Base-by-base conservation (phyloP, 2,113 vertebrate species). In the Istiophorus platypterus region DNA sequence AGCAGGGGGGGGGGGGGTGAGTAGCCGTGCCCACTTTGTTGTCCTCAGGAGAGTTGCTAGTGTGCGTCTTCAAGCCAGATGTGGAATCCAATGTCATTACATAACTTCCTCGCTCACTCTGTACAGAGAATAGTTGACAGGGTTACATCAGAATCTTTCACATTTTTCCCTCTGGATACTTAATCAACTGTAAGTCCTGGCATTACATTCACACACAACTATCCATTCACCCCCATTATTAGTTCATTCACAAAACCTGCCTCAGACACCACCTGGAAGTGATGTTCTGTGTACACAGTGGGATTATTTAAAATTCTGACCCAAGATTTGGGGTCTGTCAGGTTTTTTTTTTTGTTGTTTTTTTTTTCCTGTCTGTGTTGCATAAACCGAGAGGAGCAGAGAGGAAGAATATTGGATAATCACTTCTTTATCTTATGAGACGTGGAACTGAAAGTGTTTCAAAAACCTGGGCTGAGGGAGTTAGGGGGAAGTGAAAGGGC, bases 11-110 rank as follows among this genome's bases (percentile, higher is more conserved):
- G 49, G 61, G 24, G 12, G 54, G 78, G 62, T 83, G n/a, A n/a
- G 73, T 72, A 79, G 82, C 34, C 62, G 42, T 93, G 89, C 86
- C 88, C 84, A 49, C 68, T 87, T 87, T 86, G 87, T 89, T 88
- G 34, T 77, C 63, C 86, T 64, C 68, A 8, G 47, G 89, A 82
- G 83, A 75, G 51, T 88, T 74, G 31, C 27, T 42, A 49, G 78
- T 67, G 39, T 59, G 70, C 45, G 47, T 92, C 84, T 80, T 89
- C 75, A 41, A 78, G 84, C 92, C 92, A 94, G 89, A 93, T 93
- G 93, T 93, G 92, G 72, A 88, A 87, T 92, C 89, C 87, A 65
- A 20, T 66, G 84, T 71, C 56, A 42, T 94, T 92, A 90, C 85
- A 88, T 63, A 94, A 93, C 89, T 89, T 92, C 92, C 91, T 88